phyloP scores from a whole-genome alignment of 2,797 vertebrate genomes.

The Echeneis naucrates region DNA sequence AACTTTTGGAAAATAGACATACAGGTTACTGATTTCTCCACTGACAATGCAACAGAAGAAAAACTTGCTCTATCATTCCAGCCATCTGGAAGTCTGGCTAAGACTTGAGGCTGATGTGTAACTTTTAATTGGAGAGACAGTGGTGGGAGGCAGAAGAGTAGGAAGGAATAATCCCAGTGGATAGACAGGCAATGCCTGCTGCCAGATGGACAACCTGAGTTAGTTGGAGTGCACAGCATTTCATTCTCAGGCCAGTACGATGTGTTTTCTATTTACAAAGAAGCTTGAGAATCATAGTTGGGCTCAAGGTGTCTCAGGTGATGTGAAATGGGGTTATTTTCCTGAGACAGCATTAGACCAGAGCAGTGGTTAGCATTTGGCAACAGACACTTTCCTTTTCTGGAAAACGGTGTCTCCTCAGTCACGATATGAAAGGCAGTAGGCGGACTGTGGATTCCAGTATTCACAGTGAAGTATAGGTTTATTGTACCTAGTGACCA shows the following conservation, averaged over 20 bases:
- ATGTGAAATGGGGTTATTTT: slow-evolving; percentile 46
- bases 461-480: not conserved
- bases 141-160: slow-evolving; percentile 70
- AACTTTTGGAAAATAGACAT: slow-evolving; percentile 73
- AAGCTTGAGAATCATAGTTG: slow-evolving; percentile 36
- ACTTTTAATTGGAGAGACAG: slow-evolving; percentile 85
- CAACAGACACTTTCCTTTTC: slow-evolving; percentile 1
- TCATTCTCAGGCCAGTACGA: slow-evolving; percentile 50
- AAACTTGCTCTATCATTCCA: slow-evolving; percentile 78
- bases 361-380: slow-evolving; percentile 5
- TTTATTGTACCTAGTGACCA: not conserved
- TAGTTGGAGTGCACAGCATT: slow-evolving; percentile 65
- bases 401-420: not conserved
- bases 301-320: slow-evolving; percentile 29
- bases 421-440: not conserved
- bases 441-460: not conserved
- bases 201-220: slow-evolving; percentile 81
- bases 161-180: slow-evolving; percentile 75
- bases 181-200: slow-evolving; percentile 66
- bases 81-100: slow-evolving; percentile 83
- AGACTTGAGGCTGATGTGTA: slow-evolving; percentile 78
- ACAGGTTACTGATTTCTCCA: slow-evolving; percentile 78
- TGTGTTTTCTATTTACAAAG: slow-evolving; percentile 46
- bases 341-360: slow-evolving; percentile 4
- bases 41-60: slow-evolving; percentile 76